Percentiles rank a stretch among this genome's conserved stretches.
These are phyloP conservation scores for Calameuta idolon DNA, from an alignment of 2,888 invertebrate species.

Conservation along the genomic window DNA sequence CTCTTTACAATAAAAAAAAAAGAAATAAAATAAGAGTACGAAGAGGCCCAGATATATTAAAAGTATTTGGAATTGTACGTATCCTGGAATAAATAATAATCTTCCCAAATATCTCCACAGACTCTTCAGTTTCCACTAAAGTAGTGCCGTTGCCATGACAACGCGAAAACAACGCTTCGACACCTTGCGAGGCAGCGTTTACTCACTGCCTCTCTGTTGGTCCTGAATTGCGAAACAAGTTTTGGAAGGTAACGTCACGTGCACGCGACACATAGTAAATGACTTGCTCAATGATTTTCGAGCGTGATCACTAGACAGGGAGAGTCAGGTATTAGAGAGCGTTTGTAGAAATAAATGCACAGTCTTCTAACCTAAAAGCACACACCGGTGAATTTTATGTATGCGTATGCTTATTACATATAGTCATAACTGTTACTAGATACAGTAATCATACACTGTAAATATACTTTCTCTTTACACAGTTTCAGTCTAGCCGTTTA, in stretches of 20 bases:
- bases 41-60: not conserved
- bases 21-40: not conserved
- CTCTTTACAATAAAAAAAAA: slow-evolving; percentile 28
- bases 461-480: no score
- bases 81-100: not conserved
- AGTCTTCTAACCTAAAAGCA: no score
- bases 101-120: not conserved
- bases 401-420: no score
- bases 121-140: not conserved
- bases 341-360: not conserved
- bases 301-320: not conserved
- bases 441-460: not conserved
- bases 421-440: no score
- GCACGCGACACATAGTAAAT: not conserved
- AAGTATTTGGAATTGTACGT: not conserved
- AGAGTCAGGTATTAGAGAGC: not conserved
- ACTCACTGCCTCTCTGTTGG: not conserved
- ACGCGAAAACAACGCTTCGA: not conserved
- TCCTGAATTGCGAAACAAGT: not conserved
- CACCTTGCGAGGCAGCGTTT: not conserved
- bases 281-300: no score
- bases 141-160: not conserved
- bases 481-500: no score
- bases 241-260: not conserved
- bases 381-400: no score